phyloP scores from a whole-genome alignment of 2,113 vertebrate genomes.

The Python bivittatus region DNA sequence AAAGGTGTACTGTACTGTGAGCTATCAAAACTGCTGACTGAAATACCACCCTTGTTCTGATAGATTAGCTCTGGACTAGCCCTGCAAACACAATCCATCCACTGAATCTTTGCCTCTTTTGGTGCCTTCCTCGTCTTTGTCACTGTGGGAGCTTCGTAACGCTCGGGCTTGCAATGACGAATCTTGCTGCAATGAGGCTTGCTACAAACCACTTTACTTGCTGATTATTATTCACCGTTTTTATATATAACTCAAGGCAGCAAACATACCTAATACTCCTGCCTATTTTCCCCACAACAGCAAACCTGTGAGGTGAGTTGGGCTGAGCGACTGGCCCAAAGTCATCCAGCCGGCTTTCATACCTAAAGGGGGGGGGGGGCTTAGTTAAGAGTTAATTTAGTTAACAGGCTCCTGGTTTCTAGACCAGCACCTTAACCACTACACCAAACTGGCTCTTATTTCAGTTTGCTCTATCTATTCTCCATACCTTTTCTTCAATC shows the following conservation, averaged over 20 bases:
- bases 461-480: not conserved
- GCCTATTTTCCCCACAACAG: not conserved
- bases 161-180: not conserved
- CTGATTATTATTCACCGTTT: not conserved
- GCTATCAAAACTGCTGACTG: not conserved
- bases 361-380: not conserved
- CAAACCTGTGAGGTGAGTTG: not conserved
- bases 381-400: too few species aligned
- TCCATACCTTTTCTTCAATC: not conserved
- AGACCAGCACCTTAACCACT: not conserved
- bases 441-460: not conserved
- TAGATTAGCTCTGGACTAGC: not conserved
- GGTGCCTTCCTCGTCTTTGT: not conserved
- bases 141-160: not conserved
- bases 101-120: not conserved
- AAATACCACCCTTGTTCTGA: not conserved
- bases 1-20: not conserved
- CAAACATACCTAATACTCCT: not conserved
- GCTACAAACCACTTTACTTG: not conserved
- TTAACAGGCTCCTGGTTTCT: not conserved
- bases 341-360: not conserved
- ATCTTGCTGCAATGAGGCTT: too few species aligned
- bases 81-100: not conserved
- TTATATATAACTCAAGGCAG: not conserved
- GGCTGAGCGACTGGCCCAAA: not conserved